These are phyloP conservation scores for Pegoplata infirma DNA, from an alignment of 2,888 invertebrate genomes.

Conservation along the genomic window DNA sequence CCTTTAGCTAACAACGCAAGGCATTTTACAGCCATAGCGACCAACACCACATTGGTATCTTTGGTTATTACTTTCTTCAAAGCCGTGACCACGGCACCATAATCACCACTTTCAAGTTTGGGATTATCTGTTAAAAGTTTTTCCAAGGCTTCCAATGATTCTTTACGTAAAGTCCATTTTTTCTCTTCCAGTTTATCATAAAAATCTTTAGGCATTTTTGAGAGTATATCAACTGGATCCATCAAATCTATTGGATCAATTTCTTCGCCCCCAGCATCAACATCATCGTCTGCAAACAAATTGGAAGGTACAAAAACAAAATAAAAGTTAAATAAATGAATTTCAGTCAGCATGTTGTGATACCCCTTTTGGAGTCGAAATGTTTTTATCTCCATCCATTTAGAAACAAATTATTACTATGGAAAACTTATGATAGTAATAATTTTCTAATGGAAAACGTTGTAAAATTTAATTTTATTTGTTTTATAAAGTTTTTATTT, in stretches of 20 bases:
- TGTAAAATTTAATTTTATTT: too few relatives aligned
- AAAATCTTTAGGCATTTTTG: constrained; percentile 96
- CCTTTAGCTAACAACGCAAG: constrained; percentile 90
- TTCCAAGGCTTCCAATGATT: constrained; percentile 91
- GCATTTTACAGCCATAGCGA: constrained; percentile 91
- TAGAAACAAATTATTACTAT: too few relatives aligned
- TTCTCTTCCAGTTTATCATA: constrained; percentile 95
- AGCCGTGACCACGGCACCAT: constrained; percentile 91
- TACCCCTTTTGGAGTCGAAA: too few relatives aligned
- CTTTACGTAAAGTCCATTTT: constrained; percentile 98
- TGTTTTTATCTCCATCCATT: too few relatives aligned
- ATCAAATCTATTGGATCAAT: constrained; percentile 94
- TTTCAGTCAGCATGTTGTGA: too few relatives aligned
- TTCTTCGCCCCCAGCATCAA: constrained; percentile 79
- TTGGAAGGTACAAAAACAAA: too few relatives aligned
- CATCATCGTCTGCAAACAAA: constrained; percentile 78
- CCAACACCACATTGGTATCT: constrained; percentile 96
- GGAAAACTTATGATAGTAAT: too few relatives aligned
- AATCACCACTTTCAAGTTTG: constrained; percentile 94
- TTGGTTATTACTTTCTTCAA: constrained; percentile 94
- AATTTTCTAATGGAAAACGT: too few relatives aligned
- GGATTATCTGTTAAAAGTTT: constrained; percentile 86
- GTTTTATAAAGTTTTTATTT: too few relatives aligned
- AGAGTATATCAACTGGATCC: constrained; percentile 94
- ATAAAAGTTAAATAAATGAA: background rate